phyloP scores from a whole-genome alignment of 1,140 invertebrate species.

The Cotesia vestalis region DNA sequence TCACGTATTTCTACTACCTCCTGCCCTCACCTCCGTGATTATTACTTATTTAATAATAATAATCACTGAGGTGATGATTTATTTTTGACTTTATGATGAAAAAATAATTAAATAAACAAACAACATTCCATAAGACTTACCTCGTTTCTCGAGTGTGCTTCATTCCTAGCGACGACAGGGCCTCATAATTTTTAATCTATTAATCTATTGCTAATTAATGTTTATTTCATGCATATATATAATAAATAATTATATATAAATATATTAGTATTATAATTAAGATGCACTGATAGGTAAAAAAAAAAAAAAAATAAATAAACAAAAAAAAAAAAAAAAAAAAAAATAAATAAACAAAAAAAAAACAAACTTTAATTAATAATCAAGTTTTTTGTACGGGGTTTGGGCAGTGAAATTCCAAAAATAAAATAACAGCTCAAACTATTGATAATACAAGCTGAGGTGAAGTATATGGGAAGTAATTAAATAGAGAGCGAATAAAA shows the following conservation, averaged over 20 bases:
- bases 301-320: too few species aligned
- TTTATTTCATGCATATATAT: too few species aligned
- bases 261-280: slow-evolving; percentile 18
- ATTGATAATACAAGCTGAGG: slow-evolving; percentile 25
- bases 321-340: too few species aligned
- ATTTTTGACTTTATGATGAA: neutral
- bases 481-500: slow-evolving; percentile 31
- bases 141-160: slow-evolving; percentile 22
- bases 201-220: slow-evolving; percentile 24
- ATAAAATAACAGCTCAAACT: slow-evolving; percentile 49
- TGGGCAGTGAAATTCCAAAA: slow-evolving; percentile 42
- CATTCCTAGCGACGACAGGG: slow-evolving; percentile 33
- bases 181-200: slow-evolving; percentile 34
- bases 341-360: too few species aligned
- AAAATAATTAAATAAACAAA: slow-evolving; percentile 7
- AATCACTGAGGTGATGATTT: neutral
- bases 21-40: neutral
- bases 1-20: slow-evolving; percentile 11
- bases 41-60: neutral
- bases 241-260: slow-evolving; percentile 27
- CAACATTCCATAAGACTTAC: slow-evolving; percentile 17
- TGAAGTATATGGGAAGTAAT: slow-evolving; percentile 5
- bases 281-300: too few species aligned
- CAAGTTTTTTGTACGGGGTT: slow-evolving; percentile 25
- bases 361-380: neutral